Evolutionary conservation across 2,797 vertebrate genomes (phyloP).

Genomic region (Rhynchotus rufescens): DNA sequence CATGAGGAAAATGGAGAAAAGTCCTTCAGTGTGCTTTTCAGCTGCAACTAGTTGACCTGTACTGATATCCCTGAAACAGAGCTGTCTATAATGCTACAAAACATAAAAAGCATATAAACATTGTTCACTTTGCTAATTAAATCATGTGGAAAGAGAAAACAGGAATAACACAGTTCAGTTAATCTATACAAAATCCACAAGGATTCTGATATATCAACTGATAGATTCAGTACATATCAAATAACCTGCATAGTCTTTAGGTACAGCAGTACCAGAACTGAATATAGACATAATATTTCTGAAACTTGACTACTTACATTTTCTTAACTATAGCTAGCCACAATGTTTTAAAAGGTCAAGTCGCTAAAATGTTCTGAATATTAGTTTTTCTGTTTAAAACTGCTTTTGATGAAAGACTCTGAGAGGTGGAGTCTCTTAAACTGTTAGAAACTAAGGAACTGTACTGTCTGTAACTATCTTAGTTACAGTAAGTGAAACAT

Average conservation of each 20-base stretch:
- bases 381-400: neutral
- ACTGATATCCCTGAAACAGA: neutral
- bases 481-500: neutral
- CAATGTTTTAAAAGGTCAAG: neutral
- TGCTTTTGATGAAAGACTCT: neutral
- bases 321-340: neutral
- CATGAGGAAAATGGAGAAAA: neutral
- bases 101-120: neutral
- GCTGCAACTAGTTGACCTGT: neutral
- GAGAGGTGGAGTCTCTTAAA: neutral
- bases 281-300: neutral
- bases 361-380: neutral
- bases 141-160: neutral
- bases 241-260: neutral
- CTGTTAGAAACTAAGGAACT: neutral
- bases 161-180: neutral
- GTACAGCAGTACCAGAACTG: neutral
- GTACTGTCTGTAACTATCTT: too few species aligned
- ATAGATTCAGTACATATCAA: neutral
- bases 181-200: neutral
- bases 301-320: neutral
- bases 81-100: neutral
- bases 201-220: neutral
- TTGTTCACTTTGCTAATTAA: neutral
- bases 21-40: neutral